phyloP scores from a whole-genome alignment of 2,113 vertebrate genomes.

The Phocoena phocoena region DNA sequence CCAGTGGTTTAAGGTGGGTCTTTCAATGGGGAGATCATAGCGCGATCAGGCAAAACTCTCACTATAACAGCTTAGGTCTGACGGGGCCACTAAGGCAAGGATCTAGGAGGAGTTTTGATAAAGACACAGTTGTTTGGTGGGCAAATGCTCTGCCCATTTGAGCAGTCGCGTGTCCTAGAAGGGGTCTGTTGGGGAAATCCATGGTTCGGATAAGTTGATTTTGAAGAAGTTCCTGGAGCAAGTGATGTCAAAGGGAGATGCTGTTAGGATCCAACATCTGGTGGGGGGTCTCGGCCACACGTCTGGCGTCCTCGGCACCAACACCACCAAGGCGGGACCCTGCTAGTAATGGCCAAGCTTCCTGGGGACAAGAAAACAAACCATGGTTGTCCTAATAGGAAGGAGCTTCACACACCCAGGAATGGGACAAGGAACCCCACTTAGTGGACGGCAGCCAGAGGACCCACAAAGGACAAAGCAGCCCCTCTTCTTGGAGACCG shows the following conservation, averaged over 20 bases:
- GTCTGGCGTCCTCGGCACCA: neutral
- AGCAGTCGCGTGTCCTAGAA: neutral
- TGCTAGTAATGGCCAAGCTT: neutral
- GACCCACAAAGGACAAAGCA: neutral
- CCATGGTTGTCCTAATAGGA: too few species aligned
- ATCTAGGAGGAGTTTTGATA: neutral
- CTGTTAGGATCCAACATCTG: neutral
- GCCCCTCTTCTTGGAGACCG: neutral
- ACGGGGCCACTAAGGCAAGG: neutral
- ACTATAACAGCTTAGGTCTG: rapidly evolving
- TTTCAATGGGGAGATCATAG: rapidly evolving
- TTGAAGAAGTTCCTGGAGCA: neutral
- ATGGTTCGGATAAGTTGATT: neutral
- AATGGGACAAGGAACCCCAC: neutral
- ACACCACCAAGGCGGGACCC: neutral
- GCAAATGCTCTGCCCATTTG: neutral
- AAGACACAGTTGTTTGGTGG: neutral
- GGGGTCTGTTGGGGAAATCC: too few species aligned
- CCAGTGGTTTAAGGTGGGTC: too few species aligned
- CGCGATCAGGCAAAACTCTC: neutral
- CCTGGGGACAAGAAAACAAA: neutral
- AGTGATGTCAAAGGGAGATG: neutral
- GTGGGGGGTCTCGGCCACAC: neutral
- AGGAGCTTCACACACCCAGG: neutral
- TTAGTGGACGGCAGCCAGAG: rapidly evolving